phyloP scores from a whole-genome alignment of 2,113 vertebrate genomes.

The Microtus oregoni region DNA sequence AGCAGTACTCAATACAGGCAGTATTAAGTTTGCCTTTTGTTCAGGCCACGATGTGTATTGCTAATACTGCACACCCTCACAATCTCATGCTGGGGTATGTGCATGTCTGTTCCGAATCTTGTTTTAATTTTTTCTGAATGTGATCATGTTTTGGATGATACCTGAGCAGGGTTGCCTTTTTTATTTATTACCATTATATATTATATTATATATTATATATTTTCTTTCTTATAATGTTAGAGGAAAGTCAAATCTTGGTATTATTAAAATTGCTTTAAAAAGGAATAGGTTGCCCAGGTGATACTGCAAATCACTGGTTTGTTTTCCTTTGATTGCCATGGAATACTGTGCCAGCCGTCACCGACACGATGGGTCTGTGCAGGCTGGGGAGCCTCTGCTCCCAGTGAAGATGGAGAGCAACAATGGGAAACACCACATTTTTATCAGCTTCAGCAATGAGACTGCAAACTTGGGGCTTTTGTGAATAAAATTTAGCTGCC shows the following conservation, averaged over 20 bases:
- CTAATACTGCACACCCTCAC: constrained; percentile 31
- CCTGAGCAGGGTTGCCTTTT: constrained; percentile 68
- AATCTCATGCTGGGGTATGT: neutral
- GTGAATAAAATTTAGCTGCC: constrained; percentile 86
- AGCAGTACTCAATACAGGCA: neutral
- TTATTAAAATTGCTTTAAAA: constrained; percentile 71
- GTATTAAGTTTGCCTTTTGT: constrained; percentile 64
- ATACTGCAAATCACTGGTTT: constrained; percentile 53
- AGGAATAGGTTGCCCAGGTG: constrained; percentile 59
- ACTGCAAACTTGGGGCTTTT: constrained; percentile 82
- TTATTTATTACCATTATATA: constrained; percentile 84
- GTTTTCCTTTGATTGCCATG: neutral
- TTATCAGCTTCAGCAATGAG: constrained; percentile 73
- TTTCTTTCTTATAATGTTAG: constrained; percentile 65
- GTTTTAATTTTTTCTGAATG: constrained; percentile 65
- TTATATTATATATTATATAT: constrained; percentile 79
- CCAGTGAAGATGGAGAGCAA: constrained; percentile 71
- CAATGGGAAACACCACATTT: constrained; percentile 60
- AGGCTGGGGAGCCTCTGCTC: neutral
- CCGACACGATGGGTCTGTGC: neutral
- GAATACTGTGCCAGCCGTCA: neutral
- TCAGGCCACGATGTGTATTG: constrained; percentile 13
- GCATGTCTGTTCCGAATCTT: constrained; percentile 45
- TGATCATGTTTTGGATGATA: constrained; percentile 73
- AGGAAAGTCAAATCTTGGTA: constrained; percentile 71